Percentiles rank a stretch among this genome's conserved stretches.
These are phyloP conservation scores for Lucilia cuprina DNA, from an alignment of 1,140 invertebrate species.

Conservation along the genomic window DNA sequence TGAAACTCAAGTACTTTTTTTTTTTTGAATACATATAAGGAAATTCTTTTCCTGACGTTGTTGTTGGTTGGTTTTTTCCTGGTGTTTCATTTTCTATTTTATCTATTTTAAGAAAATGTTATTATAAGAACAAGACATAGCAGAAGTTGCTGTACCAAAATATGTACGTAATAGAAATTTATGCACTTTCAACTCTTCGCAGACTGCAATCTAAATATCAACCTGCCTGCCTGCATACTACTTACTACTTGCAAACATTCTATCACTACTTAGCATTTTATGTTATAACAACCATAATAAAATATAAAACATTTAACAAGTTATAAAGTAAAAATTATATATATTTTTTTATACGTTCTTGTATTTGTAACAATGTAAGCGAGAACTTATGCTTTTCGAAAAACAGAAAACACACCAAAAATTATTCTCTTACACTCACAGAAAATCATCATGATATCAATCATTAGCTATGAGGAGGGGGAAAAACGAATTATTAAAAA, in stretches of 20 bases:
- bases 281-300: not conserved
- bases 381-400: not conserved
- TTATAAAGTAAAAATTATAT: not conserved
- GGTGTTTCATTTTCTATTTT: not conserved
- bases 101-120: not conserved
- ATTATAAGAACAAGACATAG: not conserved
- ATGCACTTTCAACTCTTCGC: not conserved
- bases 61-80: not conserved
- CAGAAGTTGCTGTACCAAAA: too few species aligned
- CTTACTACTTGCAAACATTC: too few species aligned
- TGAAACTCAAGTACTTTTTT: too few species aligned
- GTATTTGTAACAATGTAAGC: not conserved
- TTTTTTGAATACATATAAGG: too few species aligned
- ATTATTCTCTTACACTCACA: not conserved
- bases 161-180: not conserved
- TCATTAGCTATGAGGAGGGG: not conserved
- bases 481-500: not conserved
- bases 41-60: too few species aligned
- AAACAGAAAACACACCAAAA: too few species aligned
- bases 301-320: not conserved
- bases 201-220: too few species aligned
- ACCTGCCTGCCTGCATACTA: not conserved
- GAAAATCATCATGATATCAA: not conserved
- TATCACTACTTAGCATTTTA: not conserved
- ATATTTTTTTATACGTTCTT: not conserved